These are phyloP conservation scores for Platichthys flesus DNA, from an alignment of 2,113 vertebrate genomes.

Conservation along the genomic window DNA sequence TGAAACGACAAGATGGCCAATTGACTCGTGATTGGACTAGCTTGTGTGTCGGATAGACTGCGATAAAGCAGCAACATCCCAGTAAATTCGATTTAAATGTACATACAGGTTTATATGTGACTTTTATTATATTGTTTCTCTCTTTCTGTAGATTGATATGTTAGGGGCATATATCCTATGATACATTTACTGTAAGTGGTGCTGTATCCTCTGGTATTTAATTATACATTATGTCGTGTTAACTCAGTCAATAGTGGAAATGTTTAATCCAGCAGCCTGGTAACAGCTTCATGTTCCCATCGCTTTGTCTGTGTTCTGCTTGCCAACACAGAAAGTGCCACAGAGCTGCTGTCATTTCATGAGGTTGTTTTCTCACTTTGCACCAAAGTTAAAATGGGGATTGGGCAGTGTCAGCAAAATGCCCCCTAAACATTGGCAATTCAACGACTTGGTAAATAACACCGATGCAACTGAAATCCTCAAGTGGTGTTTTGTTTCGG, in stretches of 20 bases:
- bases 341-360: conserved; percentile 36
- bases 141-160: background rate
- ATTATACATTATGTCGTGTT: conserved; percentile 16
- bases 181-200: background rate
- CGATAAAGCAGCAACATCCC: no score
- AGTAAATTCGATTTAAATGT: background rate
- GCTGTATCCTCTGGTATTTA: conserved; percentile 6
- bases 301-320: conserved; percentile 54
- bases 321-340: conserved; percentile 51
- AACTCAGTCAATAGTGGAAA: conserved; percentile 33
- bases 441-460: conserved; percentile 6
- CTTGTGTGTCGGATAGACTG: no score
- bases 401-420: conserved; percentile 38
- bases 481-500: background rate
- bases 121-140: background rate
- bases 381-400: conserved; percentile 40
- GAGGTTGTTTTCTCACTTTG: conserved; percentile 40
- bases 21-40: no score
- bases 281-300: conserved; percentile 58
- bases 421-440: background rate
- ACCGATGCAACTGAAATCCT: background rate
- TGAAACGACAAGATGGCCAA: no score
- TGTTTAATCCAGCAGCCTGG: conserved; percentile 60
- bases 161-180: no score
- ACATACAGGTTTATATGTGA: background rate